These are phyloP conservation scores for Lomographa bimaculata DNA, from an alignment of 2,888 invertebrate genomes.

Conservation along the genomic window DNA sequence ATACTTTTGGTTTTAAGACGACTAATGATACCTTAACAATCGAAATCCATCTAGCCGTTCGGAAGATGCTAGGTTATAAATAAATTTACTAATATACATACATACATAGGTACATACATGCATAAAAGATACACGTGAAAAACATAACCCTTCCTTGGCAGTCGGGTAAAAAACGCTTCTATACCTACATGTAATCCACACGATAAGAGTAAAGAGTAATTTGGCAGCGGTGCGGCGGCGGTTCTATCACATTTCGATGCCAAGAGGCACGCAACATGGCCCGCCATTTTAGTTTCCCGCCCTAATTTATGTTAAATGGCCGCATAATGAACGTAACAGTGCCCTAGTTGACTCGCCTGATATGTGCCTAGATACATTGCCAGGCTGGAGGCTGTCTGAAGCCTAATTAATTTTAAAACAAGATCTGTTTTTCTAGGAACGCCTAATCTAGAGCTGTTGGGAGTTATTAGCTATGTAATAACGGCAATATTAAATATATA, in stretches of 20 bases:
- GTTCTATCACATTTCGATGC: conserved; percentile 67
- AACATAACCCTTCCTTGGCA: no score
- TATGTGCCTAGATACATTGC: conserved; percentile 38
- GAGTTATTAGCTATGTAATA: no score
- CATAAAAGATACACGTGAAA: no score
- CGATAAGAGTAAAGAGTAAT: conserved; percentile 75
- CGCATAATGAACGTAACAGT: conserved; percentile 43
- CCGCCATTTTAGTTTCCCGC: conserved; percentile 60
- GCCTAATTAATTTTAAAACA: conserved; percentile 19
- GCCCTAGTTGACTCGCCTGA: conserved; percentile 37
- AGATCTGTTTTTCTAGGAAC: conserved; percentile 1
- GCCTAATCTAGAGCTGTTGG: neutral
- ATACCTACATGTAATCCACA: conserved; percentile 62
- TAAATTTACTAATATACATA: no score
- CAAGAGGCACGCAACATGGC: conserved; percentile 58
- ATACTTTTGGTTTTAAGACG: no score
- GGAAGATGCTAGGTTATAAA: no score
- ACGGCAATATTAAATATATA: no score
- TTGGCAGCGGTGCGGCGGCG: conserved; percentile 63
- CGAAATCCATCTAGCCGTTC: no score
- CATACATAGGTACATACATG: no score
- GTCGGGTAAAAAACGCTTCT: no score
- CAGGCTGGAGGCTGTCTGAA: conserved; percentile 16
- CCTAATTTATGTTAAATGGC: conserved; percentile 68
- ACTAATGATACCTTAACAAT: no score